Evolutionary conservation across 2,888 invertebrate species (phyloP), one percentile per base, ranked within the genome.

Genomic region (Hirudinaria manillensis): DNA sequence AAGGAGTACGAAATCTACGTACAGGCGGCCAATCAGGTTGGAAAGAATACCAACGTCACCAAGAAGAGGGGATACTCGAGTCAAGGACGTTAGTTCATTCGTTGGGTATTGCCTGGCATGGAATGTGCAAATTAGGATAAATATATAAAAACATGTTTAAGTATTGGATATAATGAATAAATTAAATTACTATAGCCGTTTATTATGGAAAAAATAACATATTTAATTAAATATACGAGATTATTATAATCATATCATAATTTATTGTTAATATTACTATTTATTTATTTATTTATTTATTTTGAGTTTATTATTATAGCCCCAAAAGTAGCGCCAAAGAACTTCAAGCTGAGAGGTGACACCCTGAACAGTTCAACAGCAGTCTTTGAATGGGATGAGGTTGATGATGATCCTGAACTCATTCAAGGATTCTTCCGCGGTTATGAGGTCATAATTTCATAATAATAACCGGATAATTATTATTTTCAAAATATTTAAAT

Each of bases 391-490:
- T 99, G 98, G 98, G 90, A 90, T 83, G 90, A 93, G 0, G 94
- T 98, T 0, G 88, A 90, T 51, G 87, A 66, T 7, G 75, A 67
- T 32, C 70, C 61, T 7, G 45, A 67, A 19, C 53, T 38, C 16
- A 81, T 98, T 0, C 89, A 91, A 51, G 98, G 98, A 10, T 92
- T 94, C 86, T 94, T 98, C 86, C 92, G 91, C 81, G 98, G 97
- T 2, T 99, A 98, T 86, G 94, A 94, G 85, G 88, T 88, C 78
- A 74, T 79, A 75, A 2, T 32, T 2, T 45, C 3, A 45, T 45
- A 45, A 45, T 45, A 7, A 1, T 45, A 4, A 66, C 36, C 16
- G 2, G 61, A 7, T 45, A 3, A 24, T 27, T 36, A 27, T 71
- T 51, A 27, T 67, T 29, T 6, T 34, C n/a, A 32, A 6, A 10